Conservation (phyloP, 2,113 vertebrate genomes). For the Phodopus roborovskii region DNA sequence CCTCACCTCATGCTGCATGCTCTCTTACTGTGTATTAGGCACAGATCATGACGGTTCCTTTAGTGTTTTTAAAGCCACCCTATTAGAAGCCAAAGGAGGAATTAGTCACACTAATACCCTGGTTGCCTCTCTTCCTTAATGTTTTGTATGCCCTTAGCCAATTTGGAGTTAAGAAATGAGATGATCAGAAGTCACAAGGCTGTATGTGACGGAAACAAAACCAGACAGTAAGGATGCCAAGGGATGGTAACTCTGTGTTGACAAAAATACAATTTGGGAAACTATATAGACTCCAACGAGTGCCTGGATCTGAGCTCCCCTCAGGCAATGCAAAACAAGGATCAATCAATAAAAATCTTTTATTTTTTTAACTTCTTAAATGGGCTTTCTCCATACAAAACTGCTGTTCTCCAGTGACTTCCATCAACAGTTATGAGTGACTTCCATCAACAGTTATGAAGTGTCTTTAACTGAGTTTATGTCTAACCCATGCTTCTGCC, state of each 20-base stretch:
- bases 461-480: slow-evolving; percentile 1
- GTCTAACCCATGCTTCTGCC: background rate
- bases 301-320: background rate
- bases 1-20: background rate
- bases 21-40: background rate
- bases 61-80: background rate
- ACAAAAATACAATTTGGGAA: background rate
- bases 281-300: background rate
- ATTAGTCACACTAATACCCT: background rate
- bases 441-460: background rate
- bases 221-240: background rate
- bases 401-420: background rate
- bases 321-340: background rate
- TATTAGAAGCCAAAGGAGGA: slow-evolving; percentile 30
- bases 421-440: background rate
- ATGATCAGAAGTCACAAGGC: background rate
- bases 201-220: background rate
- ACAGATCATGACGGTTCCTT: background rate
- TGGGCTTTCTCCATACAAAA: background rate
- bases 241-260: background rate
- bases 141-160: background rate
- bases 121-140: background rate
- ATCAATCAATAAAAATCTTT: background rate
- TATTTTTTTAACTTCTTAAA: background rate
- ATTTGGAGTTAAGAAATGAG: background rate